Percentiles rank a stretch among this genome's conserved stretches.
Evolutionary conservation across 1,140 invertebrate species (phyloP).

Genomic region (Solen grandis): DNA sequence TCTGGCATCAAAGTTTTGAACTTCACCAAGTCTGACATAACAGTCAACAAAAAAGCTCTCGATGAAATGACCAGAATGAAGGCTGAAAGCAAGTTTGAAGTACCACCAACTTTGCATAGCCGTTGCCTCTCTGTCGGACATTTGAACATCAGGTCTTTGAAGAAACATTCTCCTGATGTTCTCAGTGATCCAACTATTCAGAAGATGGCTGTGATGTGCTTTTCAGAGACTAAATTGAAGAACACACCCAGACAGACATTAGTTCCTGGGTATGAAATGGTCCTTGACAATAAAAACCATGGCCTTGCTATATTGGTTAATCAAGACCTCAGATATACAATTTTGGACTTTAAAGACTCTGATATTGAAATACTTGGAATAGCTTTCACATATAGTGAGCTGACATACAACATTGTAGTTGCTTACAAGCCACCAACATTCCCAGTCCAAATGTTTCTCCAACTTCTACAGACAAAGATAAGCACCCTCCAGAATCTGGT

Average conservation of each 20-base stretch:
- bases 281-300: slow-evolving; percentile 21
- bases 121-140: neutral
- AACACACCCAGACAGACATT: slow-evolving; percentile 11
- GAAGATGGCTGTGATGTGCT: slow-evolving; percentile 23
- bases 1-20: slow-evolving; percentile 16
- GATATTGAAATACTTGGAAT: slow-evolving; percentile 29
- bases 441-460: slow-evolving; percentile 30
- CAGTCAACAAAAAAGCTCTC: slow-evolving; percentile 34
- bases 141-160: slow-evolving; percentile 8
- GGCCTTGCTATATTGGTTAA: slow-evolving; percentile 34
- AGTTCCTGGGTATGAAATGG: slow-evolving; percentile 16
- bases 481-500: neutral
- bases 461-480: neutral
- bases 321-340: slow-evolving; percentile 5
- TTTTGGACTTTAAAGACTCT: slow-evolving; percentile 21
- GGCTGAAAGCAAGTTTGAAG: slow-evolving; percentile 17
- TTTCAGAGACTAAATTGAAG: slow-evolving; percentile 29
- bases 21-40: slow-evolving; percentile 34
- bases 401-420: slow-evolving; percentile 30
- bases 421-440: slow-evolving; percentile 19
- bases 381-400: neutral
- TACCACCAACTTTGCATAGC: neutral
- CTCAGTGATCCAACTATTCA: slow-evolving; percentile 18
- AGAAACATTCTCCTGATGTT: slow-evolving; percentile 15
- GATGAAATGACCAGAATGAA: slow-evolving; percentile 30